Evolutionary conservation across 1,140 invertebrate species (phyloP), one percentile per base, ranked within the genome.

Genomic region (Octopus bimaculoides): DNA sequence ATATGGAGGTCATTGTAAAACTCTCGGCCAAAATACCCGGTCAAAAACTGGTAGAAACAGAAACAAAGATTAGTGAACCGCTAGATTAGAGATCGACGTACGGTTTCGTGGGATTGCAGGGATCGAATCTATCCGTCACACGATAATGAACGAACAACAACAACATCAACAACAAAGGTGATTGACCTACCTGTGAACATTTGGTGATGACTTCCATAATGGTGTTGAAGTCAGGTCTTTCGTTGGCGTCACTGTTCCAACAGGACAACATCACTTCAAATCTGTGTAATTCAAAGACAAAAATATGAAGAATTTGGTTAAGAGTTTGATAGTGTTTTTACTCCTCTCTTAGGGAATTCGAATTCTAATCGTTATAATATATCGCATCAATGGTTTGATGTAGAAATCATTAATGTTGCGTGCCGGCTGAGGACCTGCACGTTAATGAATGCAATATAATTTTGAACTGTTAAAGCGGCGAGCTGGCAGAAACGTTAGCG

Each of bases 251-350:
- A 0, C 95, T 94, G 89, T 96, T 95, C 97, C 97, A 98, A 86
- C 97, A 98, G 84, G 95, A 94, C 55, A 93, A 94, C 97, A 98
- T 98, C 82, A 98, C 93, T 12, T 94, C 93, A 89, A 90, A 91
- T 20, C 88, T 89, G 79, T 8, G 79, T 80, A 26, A n/a, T 14
- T 66, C n/a, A 75, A 71, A 75, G 41, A 10, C 55, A 7, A 56
- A 52, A 14, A 52, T n/a, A 73, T 26, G 79, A 52, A 53, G 20
- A 4, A 71, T 61, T 56, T 14, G 41, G 26, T 20, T 20, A n/a
- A 56, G 4, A 14, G 17, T 53, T 12, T 66, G 9, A 17, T 17
- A 8, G 54, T 66, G 8, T 52, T 4, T 77, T 75, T 52, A 54
- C 10, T 69, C 52, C 9, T 17, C 53, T 52, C 1, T 52, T 9